These are phyloP conservation scores for Odontamblyopus lacepedii DNA, from an alignment of 2,797 vertebrate species.

Conservation along the genomic window DNA sequence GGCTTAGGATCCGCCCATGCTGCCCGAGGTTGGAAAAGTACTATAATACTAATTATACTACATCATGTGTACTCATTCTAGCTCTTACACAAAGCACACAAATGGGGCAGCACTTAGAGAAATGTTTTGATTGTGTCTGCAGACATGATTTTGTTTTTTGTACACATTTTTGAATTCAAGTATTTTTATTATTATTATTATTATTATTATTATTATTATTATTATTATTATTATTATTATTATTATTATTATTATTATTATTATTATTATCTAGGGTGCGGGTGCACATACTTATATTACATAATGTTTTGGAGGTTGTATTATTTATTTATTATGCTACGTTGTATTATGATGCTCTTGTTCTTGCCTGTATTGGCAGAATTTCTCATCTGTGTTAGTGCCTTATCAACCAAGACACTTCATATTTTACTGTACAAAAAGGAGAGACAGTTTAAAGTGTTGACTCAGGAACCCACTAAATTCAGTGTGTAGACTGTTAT, in stretches of 20 bases:
- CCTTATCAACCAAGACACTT: slow-evolving; percentile 76
- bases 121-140: slow-evolving; percentile 29
- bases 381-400: slow-evolving; percentile 74
- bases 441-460: slow-evolving; percentile 43
- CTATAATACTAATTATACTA: neutral
- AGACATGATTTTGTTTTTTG: slow-evolving; percentile 35
- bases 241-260: slow-evolving; percentile 31
- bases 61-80: neutral
- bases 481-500: slow-evolving; percentile 50
- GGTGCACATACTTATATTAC: slow-evolving; percentile 22
- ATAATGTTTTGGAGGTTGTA: slow-evolving; percentile 20
- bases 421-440: slow-evolving; percentile 50
- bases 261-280: slow-evolving; percentile 16
- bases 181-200: slow-evolving; percentile 31
- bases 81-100: slow-evolving; percentile 30
- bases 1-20: slow-evolving; percentile 54
- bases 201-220: slow-evolving; percentile 4
- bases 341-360: slow-evolving; percentile 18
- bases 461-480: slow-evolving; percentile 69
- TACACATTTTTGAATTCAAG: slow-evolving; percentile 21
- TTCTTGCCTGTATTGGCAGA: slow-evolving; percentile 37
- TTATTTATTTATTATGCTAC: slow-evolving; percentile 35
- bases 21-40: slow-evolving; percentile 26
- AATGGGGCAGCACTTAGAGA: slow-evolving; percentile 14
- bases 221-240: slow-evolving; percentile 30